These are phyloP conservation scores for Etheostoma cragini DNA, from an alignment of 2,113 vertebrate genomes.

Conservation along the genomic window DNA sequence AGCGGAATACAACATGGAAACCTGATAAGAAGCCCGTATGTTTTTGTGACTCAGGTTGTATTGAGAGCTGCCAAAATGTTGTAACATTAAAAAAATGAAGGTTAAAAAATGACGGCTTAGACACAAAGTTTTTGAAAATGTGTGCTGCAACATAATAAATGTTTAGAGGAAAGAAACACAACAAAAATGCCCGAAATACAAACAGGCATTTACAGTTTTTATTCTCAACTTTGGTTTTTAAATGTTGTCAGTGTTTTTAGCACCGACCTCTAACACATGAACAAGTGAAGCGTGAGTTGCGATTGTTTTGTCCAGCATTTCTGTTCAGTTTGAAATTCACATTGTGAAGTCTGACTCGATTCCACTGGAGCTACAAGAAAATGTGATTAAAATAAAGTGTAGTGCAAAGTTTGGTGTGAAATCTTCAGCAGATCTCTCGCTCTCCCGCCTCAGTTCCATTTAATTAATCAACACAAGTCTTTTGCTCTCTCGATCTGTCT, in stretches of 20 bases:
- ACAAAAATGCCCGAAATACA: too few relatives aligned
- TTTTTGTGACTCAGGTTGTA: not conserved
- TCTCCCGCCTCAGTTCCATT: not conserved
- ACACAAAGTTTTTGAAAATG: too few relatives aligned
- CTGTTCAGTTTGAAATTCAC: not conserved
- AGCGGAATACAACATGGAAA: not conserved
- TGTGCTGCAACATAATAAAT: too few relatives aligned
- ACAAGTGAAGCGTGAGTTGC: not conserved
- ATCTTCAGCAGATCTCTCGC: not conserved
- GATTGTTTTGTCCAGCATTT: not conserved
- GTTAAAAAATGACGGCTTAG: too few relatives aligned
- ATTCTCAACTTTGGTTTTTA: not conserved
- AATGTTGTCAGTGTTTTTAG: not conserved
- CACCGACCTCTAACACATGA: not conserved
- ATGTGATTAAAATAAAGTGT: not conserved
- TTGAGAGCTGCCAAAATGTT: not conserved
- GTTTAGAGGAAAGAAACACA: not conserved
- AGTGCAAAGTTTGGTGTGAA: too few relatives aligned
- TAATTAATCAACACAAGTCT: slow-evolving; percentile 7
- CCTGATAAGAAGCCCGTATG: not conserved
- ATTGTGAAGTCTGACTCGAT: not conserved
- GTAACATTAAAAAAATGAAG: not conserved
- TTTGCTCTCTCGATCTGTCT: not conserved
- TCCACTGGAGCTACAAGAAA: not conserved
- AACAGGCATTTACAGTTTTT: too few relatives aligned